Evolutionary conservation across 1,140 invertebrate genomes (phyloP), one percentile per base, ranked within the genome.

Genomic region (Solenopsis fugax): DNA sequence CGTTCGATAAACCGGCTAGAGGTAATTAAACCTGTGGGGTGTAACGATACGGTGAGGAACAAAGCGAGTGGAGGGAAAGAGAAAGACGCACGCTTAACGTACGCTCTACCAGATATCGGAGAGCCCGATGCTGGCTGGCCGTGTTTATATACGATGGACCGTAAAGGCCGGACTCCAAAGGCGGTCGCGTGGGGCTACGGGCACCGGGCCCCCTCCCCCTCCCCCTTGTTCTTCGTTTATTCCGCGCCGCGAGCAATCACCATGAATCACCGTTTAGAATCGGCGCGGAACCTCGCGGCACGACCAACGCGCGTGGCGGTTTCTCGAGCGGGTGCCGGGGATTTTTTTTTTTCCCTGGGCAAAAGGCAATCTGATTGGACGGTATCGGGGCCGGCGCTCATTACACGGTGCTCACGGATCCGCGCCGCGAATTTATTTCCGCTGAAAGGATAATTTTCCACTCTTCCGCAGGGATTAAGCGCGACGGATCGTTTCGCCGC

Each of bases 201-300:
- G 1, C 16, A 60, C 4, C 41, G 16, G 21, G 3, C 3, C 21
- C 56, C n/a, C 24, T 54, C 41, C 56, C 54, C 3, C 21, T 48
- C n/a, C 24, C 64, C 41, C 56, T 58, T 71, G n/a, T 69, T 86
- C 81, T 62, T 41, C 56, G 45, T 77, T 62, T 84, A 78, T 50
- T 87, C 72, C 67, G 29, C 69, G 89, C 89, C 88, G 89, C 86
- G 85, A 81, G 92, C 89, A 93, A 93, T 93, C 92, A 93, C 88
- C 92, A 93, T 93, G 91, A 93, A 93, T 93, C 92, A 93, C 89
- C 52, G 72, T 87, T 89, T 93, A 92, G 90, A 90, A 92, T 92
- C 89, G 89, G 89, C 93, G 85, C 88, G 90, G 91, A 89, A 77
- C 65, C 87, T 90, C 80, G 48, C 82, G 56, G 77, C 69, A 85